Base-by-base conservation (phyloP, 1,140 invertebrate genomes). In the Nasonia giraulti region DNA sequence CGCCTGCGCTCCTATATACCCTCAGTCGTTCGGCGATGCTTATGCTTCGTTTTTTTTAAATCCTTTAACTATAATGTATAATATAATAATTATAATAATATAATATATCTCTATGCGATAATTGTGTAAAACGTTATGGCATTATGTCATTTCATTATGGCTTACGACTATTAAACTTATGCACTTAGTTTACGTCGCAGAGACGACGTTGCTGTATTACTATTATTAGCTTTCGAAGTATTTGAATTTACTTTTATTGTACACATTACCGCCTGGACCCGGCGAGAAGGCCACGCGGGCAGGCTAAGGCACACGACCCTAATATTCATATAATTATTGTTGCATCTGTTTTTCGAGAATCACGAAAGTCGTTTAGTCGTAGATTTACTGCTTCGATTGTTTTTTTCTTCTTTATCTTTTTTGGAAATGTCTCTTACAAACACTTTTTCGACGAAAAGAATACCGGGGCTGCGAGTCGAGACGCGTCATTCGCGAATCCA, bases 71-170 rank as follows among this genome's bases (percentile, higher is more conserved):
- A 37, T 69, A 50, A 44, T 66, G 37, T 77, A 77, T 37, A 31
- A 47, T 47, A 68, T 44, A 76, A 68, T 77, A 40, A 77, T 68
- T 12, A n/a, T 55, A 50, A 50, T 50, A 50, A 50, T 50, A 62
- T 62, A 62, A 62, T 62, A 62, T 62, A 62, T n/a, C 20, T 62
- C 55, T 62, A 62, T 62, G 55, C 14, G 44, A 44, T 71, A 90
- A 89, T 91, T 91, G 89, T 89, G 87, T 91, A 90, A 89, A 91
- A 90, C 87, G 83, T 89, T 92, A 92, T 92, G 92, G 92, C 92
- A 91, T 92, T 92, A 91, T 91, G 88, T 91, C 88, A 91, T 90
- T 92, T 90, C 71, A 92, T 92, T 92, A 92, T 92, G 92, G 91
- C 91, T 92, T 92, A 91, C 76, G 87, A 89, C 91, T 90, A 91